These are phyloP conservation scores for Micropoecilia bifurca DNA, from an alignment of 2,797 vertebrate species.

Conservation along the genomic window DNA sequence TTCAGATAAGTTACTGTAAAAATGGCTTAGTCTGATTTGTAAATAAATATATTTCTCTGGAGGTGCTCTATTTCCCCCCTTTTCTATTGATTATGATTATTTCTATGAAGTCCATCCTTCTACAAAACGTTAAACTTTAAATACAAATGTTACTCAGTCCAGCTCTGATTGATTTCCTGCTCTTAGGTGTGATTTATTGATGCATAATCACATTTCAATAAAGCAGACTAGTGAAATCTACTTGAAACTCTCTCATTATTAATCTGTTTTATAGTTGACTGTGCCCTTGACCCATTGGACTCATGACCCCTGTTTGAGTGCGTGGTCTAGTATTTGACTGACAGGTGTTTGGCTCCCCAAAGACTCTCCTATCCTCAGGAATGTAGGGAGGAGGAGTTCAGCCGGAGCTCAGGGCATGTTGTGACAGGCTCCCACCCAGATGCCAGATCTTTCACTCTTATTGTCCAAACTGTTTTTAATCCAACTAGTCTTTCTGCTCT, in stretches of 20 bases:
- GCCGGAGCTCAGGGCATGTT: constrained; percentile 58
- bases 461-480: constrained; percentile 16
- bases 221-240: not conserved
- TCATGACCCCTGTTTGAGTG: not conserved
- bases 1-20: not conserved
- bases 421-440: constrained; percentile 63
- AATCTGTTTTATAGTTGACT: constrained; percentile 10
- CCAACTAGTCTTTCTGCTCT: constrained; percentile 5
- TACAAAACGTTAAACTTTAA: not conserved
- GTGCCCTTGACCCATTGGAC: not conserved
- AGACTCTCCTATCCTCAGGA: constrained; percentile 60
- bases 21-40: not conserved
- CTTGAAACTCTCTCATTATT: not conserved
- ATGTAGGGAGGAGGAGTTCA: constrained; percentile 65
- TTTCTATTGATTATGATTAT: not conserved
- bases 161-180: not conserved
- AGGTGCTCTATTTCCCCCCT: not conserved
- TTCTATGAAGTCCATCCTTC: not conserved
- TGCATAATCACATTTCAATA: not conserved
- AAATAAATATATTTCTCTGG: not conserved
- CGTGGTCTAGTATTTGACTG: constrained; percentile 24
- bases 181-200: not conserved
- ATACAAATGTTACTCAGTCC: not conserved
- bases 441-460: constrained; percentile 42
- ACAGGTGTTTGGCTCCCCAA: constrained; percentile 52